Evolutionary conservation across 2,797 vertebrate genomes (phyloP), one percentile per base, ranked within the genome.

Genomic region (Podarcis lilfordi): DNA sequence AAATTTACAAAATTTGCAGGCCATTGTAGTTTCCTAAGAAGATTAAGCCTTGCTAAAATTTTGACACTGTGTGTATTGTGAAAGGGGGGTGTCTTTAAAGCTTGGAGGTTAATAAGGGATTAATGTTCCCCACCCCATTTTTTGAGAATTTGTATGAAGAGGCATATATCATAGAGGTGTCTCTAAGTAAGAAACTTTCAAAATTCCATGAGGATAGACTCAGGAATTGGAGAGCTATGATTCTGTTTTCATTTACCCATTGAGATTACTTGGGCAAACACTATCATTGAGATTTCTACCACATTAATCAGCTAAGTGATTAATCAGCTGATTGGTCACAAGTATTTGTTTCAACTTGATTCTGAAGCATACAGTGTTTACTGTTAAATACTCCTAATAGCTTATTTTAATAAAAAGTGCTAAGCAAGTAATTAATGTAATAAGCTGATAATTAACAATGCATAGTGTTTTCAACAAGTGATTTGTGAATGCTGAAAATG

Each of bases 401-500:
- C 32, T 15, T 43, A n/a, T 64, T 72, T 61, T 76, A 29, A 25
- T 66, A 72, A 59, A 84, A 17, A 7, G 37, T 40, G 64, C 84
- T 89, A 85, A 88, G 69, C 21, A 85, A 87, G 80, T 86, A 19
- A 82, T 29, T 85, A 17, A 75, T 89, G 32, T 89, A 87, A 40
- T 55, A 91, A 85, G 37, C 85, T 29, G 59, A 89, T 91, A 80
- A 43, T 40, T 82, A 35, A 35, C 19, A 3, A 68, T 35, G 74
- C 9, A 50, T 66, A 74, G 55, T 25, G 50, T 55, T 80, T 72
- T 29, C 13, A 84, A 61, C 19, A 40, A 37, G 87, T 84, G 68
- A 59, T 82, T 66, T 35, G 85, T 29, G 25, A 87, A 55, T 40
- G 55, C 72, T 91, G 86, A 89, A 94, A 93, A 92, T 32, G 1